phyloP scores from a whole-genome alignment of 2,113 vertebrate genomes.

The Syrmaticus mikado region DNA sequence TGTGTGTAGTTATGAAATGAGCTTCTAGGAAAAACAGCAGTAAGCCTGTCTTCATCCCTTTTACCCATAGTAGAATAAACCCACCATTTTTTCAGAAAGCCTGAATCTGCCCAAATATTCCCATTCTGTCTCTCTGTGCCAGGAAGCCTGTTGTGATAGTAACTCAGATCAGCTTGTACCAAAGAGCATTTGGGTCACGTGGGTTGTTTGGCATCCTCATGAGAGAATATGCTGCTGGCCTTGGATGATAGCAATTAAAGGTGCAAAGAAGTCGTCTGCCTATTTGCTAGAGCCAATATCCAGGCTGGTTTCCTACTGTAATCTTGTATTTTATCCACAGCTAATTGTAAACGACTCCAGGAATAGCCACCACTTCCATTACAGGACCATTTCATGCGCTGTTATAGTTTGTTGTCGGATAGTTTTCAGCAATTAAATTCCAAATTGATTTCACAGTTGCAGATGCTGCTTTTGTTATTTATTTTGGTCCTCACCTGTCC shows the following conservation, averaged over 20 bases:
- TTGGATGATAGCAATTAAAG: conserved; percentile 70
- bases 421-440: conserved; percentile 70
- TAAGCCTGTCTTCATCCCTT: background rate
- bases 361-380: conserved; percentile 60
- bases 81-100: conserved; percentile 19
- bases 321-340: conserved; percentile 58
- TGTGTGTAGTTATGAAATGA: background rate
- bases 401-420: conserved; percentile 64
- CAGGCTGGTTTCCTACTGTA: conserved; percentile 41
- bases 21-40: background rate
- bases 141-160: conserved; percentile 62
- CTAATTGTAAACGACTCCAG: conserved; percentile 63
- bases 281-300: conserved; percentile 52
- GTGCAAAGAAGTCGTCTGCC: conserved; percentile 68
- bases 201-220: conserved; percentile 60
- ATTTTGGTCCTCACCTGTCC: conserved; percentile 61
- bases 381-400: conserved; percentile 56
- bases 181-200: conserved; percentile 45
- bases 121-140: conserved; percentile 38
- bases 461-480: conserved; percentile 40
- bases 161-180: conserved; percentile 55
- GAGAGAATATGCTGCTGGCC: conserved; percentile 65
- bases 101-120: conserved; percentile 30
- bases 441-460: conserved; percentile 72
- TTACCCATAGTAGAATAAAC: conserved; percentile 13